These are phyloP conservation scores for Lasioglossum albipes DNA, from an alignment of 1,140 invertebrate genomes.

Conservation along the genomic window DNA sequence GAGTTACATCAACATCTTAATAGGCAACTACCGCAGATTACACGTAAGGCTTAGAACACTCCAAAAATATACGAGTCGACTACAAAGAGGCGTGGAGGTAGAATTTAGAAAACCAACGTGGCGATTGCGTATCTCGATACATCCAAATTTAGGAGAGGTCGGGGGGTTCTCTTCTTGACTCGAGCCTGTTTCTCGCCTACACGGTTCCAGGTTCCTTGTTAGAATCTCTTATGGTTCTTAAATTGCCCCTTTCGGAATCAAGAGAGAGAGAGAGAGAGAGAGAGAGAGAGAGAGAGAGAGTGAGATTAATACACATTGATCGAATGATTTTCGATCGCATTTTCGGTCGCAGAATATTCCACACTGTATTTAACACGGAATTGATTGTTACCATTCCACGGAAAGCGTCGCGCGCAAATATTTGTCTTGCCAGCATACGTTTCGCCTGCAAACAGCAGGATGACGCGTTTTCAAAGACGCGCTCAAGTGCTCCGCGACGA, in stretches of 20 bases:
- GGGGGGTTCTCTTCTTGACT: slow-evolving; percentile 22
- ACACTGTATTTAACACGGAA: no score
- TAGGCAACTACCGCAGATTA: neutral
- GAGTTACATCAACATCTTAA: neutral
- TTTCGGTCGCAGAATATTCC: no score
- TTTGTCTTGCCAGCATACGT: neutral
- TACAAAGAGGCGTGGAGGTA: neutral
- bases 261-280: no score
- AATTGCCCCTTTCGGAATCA: no score
- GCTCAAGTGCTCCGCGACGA: neutral
- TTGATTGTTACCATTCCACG: no score
- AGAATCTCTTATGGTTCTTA: no score
- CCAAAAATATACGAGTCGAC: slow-evolving; percentile 21
- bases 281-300: no score
- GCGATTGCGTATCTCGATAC: slow-evolving; percentile 45
- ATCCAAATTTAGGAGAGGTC: slow-evolving; percentile 57
- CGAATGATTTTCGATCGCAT: no score
- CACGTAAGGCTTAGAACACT: neutral
- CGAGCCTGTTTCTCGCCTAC: slow-evolving; percentile 50
- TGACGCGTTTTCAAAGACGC: neutral
- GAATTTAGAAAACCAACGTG: slow-evolving; percentile 53
- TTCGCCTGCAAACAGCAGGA: neutral
- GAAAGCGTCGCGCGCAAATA: neutral
- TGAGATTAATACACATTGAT: no score
- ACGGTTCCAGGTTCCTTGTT: no score